Evolutionary conservation across 2,888 invertebrate species (phyloP).

Genomic region (Synanthedon formicaeformis): DNA sequence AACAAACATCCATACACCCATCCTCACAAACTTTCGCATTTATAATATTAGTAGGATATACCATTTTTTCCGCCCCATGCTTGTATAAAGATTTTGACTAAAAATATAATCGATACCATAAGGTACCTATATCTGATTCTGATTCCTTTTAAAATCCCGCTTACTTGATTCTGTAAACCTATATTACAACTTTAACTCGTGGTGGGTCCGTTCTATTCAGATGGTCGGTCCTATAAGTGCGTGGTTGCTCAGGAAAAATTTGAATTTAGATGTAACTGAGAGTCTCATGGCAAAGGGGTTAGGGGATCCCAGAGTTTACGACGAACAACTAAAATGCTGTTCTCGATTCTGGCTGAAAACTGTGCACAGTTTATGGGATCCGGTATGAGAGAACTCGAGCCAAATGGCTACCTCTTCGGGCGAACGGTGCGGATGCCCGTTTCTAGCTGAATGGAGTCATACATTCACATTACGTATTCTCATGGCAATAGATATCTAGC

Average conservation of each 20-base stretch:
- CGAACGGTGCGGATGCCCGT: conserved; percentile 52
- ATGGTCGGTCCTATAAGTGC: conserved; percentile 35
- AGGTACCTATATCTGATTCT: too few species aligned
- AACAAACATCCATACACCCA: too few species aligned
- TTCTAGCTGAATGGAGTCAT: conserved; percentile 41
- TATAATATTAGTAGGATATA: too few species aligned
- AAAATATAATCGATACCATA: too few species aligned
- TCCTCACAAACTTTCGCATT: too few species aligned
- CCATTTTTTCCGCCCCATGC: too few species aligned
- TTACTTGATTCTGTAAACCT: conserved; percentile 22
- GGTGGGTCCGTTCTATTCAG: conserved; percentile 38
- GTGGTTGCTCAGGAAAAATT: conserved; percentile 38
- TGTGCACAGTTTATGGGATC: conserved; percentile 55
- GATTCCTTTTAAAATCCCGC: too few species aligned
- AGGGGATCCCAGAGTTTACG: conserved; percentile 54
- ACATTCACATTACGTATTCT: conserved; percentile 27
- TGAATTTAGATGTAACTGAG: conserved; percentile 58
- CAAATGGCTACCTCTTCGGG: conserved; percentile 59
- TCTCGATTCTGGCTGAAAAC: conserved; percentile 52
- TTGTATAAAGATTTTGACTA: too few species aligned
- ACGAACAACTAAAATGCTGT: conserved; percentile 56
- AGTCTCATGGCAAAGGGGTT: conserved; percentile 46
- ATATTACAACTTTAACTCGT: conserved; percentile 24
- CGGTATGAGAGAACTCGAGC: conserved; percentile 44
- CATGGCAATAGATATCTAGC: conserved; percentile 9